These are phyloP conservation scores for Aleiodes leptofemur DNA, from an alignment of 2,888 invertebrate species.

Conservation along the genomic window DNA sequence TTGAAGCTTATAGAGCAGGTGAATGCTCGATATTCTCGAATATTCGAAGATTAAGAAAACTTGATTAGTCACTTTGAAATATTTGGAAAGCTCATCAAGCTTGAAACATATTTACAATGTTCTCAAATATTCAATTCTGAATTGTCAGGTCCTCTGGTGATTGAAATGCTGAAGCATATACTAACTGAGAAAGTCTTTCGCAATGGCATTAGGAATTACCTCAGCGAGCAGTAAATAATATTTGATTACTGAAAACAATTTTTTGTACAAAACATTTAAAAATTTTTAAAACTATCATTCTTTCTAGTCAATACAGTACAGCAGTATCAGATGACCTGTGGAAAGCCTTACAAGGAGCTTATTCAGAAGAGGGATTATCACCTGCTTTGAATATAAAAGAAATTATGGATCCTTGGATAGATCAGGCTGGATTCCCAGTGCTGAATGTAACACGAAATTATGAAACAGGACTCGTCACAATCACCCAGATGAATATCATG, in stretches of 20 bases:
- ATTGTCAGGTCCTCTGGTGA: conserved; percentile 72
- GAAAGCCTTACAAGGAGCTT: conserved; percentile 53
- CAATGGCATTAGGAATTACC: conserved; percentile 76
- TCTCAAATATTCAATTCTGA: no score
- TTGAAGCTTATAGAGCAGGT: no score
- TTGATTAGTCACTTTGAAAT: no score
- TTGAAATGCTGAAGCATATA: conserved; percentile 78
- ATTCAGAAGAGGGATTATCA: conserved; percentile 43
- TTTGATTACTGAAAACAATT: background rate
- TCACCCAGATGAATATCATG: conserved; percentile 53
- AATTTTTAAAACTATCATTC: no score
- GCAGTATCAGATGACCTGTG: conserved; percentile 60
- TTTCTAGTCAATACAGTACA: conserved; percentile 50
- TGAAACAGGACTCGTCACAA: conserved; percentile 48
- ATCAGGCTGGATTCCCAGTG: conserved; percentile 74
- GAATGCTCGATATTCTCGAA: no score
- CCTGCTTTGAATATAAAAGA: conserved; percentile 68
- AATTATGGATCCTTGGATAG: conserved; percentile 72
- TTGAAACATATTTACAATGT: no score
- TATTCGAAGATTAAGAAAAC: no score
- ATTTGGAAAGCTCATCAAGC: no score
- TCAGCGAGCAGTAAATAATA: conserved; percentile 73
- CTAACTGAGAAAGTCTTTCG: conserved; percentile 78
- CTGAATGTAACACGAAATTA: conserved; percentile 68
- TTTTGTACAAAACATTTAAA: conserved; percentile 20